Percentiles rank a stretch among this genome's conserved stretches.
Conservation (phyloP, 2,888 invertebrate species). For the Drosophila kokeensis region DNA sequence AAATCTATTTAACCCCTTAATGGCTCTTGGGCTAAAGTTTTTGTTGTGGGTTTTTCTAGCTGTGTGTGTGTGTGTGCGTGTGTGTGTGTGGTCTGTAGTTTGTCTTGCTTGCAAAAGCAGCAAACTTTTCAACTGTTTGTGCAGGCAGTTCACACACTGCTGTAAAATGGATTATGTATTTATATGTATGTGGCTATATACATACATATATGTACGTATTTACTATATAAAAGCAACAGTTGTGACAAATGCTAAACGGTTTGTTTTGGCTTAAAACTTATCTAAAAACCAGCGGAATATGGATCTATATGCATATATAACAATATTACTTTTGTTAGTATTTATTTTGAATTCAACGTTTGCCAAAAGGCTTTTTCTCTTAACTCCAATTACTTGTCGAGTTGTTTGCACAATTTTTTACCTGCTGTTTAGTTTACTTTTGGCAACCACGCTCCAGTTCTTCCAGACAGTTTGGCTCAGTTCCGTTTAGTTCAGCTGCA, state of each 20-base stretch:
- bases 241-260: constrained; percentile 35
- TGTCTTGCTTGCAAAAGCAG: constrained; percentile 36
- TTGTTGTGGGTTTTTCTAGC: neutral
- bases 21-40: constrained; percentile 67
- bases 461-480: constrained; percentile 8
- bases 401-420: constrained; percentile 74
- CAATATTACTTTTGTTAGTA: neutral
- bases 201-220: neutral
- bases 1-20: constrained; percentile 80
- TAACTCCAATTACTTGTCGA: constrained; percentile 56
- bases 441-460: constrained; percentile 65
- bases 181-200: neutral
- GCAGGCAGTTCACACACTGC: constrained; percentile 29
- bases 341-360: constrained; percentile 21
- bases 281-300: neutral
- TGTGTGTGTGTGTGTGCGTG: constrained; percentile 16
- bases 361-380: constrained; percentile 32
- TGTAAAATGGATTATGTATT: constrained; percentile 12
- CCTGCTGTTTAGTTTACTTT: constrained; percentile 64
- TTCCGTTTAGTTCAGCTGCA: constrained; percentile 1
- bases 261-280: neutral
- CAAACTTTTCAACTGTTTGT: constrained; percentile 57
- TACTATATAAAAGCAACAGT: constrained; percentile 54
- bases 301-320: neutral
- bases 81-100: constrained; percentile 44